Evolutionary conservation across 2,113 vertebrate genomes (phyloP).

Genomic region (Todiramphus chloris): DNA sequence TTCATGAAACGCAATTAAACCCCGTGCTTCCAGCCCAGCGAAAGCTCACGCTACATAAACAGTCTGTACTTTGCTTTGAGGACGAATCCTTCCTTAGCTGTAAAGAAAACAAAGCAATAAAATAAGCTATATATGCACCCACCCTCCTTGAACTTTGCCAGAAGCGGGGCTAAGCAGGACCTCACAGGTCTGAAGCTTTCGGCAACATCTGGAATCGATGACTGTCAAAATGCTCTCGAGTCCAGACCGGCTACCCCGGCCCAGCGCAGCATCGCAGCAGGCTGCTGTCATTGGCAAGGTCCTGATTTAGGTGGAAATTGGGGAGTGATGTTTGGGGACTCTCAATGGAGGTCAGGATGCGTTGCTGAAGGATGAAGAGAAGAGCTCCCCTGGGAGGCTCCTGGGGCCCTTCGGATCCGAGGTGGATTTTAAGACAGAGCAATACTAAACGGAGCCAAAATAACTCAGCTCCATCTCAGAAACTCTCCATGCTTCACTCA

Average conservation of each 20-base stretch:
- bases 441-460: not conserved
- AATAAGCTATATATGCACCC: not conserved
- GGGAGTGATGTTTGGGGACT: not conserved
- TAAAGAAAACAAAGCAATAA: slow-evolving; percentile 21
- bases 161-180: not conserved
- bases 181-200: not conserved
- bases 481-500: not conserved
- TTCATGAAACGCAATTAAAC: not conserved
- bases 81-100: not conserved
- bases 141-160: not conserved
- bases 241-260: not conserved
- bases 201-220: slow-evolving; percentile 29
- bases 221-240: not conserved
- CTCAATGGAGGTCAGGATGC: not conserved
- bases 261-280: not conserved
- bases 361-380: not conserved
- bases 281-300: not conserved
- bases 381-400: not conserved
- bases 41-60: not conserved
- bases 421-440: not conserved
- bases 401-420: not conserved
- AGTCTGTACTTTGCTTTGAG: slow-evolving; percentile 27
- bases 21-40: not conserved
- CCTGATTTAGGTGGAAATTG: not conserved
- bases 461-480: not conserved